Percentiles rank a stretch among this genome's conserved stretches.
Conservation (phyloP, 2,888 invertebrate species). For the Diarsia dahlii region DNA sequence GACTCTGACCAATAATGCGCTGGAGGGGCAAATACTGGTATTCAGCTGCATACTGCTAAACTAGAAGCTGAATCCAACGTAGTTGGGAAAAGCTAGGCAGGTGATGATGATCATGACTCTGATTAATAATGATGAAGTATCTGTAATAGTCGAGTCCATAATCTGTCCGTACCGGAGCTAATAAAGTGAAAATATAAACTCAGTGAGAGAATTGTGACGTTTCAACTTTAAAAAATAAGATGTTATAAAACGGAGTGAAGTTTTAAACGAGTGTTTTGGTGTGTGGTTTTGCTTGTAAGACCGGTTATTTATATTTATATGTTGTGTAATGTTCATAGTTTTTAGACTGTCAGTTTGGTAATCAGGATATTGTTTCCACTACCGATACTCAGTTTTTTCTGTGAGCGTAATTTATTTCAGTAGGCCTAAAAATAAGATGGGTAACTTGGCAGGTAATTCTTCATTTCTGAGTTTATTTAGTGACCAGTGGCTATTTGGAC, state of each 20-base stretch:
- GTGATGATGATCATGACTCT: neutral
- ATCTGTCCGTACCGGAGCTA: neutral
- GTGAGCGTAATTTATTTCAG: neutral
- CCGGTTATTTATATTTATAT: conserved; percentile 6
- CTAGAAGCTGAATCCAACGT: neutral
- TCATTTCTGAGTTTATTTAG: too few relatives aligned
- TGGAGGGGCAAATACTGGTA: neutral
- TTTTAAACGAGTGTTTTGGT: conserved; percentile 26
- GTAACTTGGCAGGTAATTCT: too few relatives aligned
- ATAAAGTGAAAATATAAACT: neutral
- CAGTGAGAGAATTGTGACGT: conserved; percentile 24
- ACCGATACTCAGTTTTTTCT: too few relatives aligned
- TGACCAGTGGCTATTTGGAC: too few relatives aligned
- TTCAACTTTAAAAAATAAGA: neutral
- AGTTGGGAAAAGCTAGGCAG: neutral
- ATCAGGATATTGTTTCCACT: neutral
- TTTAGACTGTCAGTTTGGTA: neutral
- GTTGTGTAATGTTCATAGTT: neutral
- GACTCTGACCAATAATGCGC: too few relatives aligned
- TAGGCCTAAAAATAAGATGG: too few relatives aligned
- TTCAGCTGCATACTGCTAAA: neutral
- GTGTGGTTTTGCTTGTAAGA: conserved; percentile 29
- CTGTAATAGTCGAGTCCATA: neutral
- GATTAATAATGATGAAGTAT: neutral
- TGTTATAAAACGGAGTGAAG: conserved; percentile 22